Base-by-base conservation (phyloP, 2,113 vertebrate species). In the Lepisosteus osseus region DNA sequence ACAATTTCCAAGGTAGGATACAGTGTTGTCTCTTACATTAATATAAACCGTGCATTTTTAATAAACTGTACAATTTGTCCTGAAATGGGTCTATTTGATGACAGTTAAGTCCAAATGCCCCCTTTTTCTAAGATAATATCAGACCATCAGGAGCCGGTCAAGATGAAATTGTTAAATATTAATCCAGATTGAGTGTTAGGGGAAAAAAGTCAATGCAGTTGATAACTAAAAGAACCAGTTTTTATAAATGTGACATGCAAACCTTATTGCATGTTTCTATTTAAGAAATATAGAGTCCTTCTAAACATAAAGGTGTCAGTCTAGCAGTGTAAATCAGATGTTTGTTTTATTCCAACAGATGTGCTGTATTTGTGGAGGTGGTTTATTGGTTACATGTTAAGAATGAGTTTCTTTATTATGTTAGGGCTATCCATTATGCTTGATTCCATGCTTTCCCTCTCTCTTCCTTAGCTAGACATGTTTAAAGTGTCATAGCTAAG, bases 241-340 rank as follows among this genome's bases (percentile, higher is more conserved):
- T 84, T 82, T 80, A 79, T 80, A 82, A 82, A 84, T 88, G 83
- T 86, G 84, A 85, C 79, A 81, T 77, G 78, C 84, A 82, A 79
- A 82, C 79, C 84, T 67, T 82, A 78, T 87, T 73, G 83, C 86
- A 86, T 88, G 85, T 79, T 86, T 81, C 71, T 72, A 13, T 81
- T 86, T 83, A 79, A 29, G 29, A 29, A 29, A 29, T 29, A 29
- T 29, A 29, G 29, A 29, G 29, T 29, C 29, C 29, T 29, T 82
- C 83, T 87, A 83, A 84, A 77, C 75, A 75, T 81, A 75, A 85
- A 82, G 3, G 3, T 17, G 69, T 84, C 77, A 14, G 63, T 54
- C 17, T 47, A 54, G 74, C 72, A 82, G 67, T 79, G 79, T 88
- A 79, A 84, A 84, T 76, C 81, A 78, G 84, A 89, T 79, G 87